Conservation (phyloP, 1,140 invertebrate species). For the Panonychus citri region DNA sequence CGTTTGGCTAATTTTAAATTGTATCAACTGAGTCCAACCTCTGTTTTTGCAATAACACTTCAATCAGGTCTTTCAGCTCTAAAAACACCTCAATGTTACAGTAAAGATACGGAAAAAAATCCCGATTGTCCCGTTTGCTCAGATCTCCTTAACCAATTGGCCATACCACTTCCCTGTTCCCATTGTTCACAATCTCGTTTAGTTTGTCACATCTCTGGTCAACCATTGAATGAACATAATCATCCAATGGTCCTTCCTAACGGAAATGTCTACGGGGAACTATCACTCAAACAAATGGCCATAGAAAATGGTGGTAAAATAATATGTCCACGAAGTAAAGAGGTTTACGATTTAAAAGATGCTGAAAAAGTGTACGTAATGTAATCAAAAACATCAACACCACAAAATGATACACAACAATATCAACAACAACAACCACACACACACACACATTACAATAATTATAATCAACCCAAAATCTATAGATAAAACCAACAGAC, state of each 20-base stretch:
- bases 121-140: constrained; percentile 81
- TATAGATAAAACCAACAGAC: too few relatives aligned
- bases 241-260: constrained; percentile 94
- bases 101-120: constrained; percentile 30
- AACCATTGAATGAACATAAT: constrained; percentile 90
- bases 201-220: constrained; percentile 69
- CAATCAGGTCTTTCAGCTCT: constrained; percentile 80
- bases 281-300: constrained; percentile 67
- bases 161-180: constrained; percentile 64
- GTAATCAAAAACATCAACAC: too few relatives aligned
- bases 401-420: too few relatives aligned
- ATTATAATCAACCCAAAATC: too few relatives aligned
- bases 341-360: constrained; percentile 61
- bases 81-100: constrained; percentile 53
- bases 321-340: constrained; percentile 73
- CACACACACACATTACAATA: too few relatives aligned
- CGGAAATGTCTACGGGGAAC: constrained; percentile 88
- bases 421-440: too few relatives aligned
- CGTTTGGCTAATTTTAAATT: constrained; percentile 76
- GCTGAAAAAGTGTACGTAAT: constrained; percentile 87
- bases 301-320: constrained; percentile 61
- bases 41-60: constrained; percentile 68
- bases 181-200: constrained; percentile 86
- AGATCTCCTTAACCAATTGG: constrained; percentile 60
- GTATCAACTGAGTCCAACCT: constrained; percentile 70